A percentile compares a stretch with the other conserved stretches of the same genome.
Evolutionary conservation across 2,797 vertebrate species (phyloP).

Genomic region (Ataeniobius toweri): DNA sequence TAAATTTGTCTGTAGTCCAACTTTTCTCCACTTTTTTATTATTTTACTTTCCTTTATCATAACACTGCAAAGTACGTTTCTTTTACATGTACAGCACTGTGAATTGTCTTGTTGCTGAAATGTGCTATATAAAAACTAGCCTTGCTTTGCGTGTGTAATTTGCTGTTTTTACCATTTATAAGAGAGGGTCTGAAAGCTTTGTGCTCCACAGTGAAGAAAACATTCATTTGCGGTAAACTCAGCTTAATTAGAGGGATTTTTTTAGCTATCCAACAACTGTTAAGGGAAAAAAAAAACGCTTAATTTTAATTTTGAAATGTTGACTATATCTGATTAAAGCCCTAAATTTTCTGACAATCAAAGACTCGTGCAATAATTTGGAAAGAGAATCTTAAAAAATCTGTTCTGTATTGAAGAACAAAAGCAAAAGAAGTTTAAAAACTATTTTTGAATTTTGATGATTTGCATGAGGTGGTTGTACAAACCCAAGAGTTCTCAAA

Average conservation of each 20-base stretch:
- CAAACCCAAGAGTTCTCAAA: conserved; percentile 34
- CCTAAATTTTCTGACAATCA: neutral
- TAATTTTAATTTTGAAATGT: neutral
- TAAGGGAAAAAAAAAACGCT: neutral
- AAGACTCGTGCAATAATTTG: neutral
- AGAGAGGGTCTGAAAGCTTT: neutral
- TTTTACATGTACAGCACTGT: too few relatives aligned
- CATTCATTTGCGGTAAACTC: neutral
- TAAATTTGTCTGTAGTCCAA: too few relatives aligned
- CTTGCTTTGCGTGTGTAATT: neutral
- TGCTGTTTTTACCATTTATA: neutral
- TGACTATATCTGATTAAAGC: neutral
- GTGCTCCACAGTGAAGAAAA: neutral
- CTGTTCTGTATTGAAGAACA: neutral
- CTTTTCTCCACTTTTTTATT: too few relatives aligned
- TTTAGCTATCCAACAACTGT: neutral
- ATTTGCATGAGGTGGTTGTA: conserved; percentile 23
- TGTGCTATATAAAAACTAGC: too few relatives aligned
- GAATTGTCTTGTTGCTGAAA: too few relatives aligned
- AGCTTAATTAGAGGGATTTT: neutral
- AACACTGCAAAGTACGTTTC: too few relatives aligned
- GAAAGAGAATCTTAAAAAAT: neutral
- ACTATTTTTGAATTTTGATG: neutral
- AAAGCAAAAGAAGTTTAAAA: neutral
- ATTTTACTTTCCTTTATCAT: too few relatives aligned